Percentiles rank a stretch among this genome's conserved stretches.
Conservation (phyloP, 2,113 vertebrate species). For the Dasyornis broadbenti region DNA sequence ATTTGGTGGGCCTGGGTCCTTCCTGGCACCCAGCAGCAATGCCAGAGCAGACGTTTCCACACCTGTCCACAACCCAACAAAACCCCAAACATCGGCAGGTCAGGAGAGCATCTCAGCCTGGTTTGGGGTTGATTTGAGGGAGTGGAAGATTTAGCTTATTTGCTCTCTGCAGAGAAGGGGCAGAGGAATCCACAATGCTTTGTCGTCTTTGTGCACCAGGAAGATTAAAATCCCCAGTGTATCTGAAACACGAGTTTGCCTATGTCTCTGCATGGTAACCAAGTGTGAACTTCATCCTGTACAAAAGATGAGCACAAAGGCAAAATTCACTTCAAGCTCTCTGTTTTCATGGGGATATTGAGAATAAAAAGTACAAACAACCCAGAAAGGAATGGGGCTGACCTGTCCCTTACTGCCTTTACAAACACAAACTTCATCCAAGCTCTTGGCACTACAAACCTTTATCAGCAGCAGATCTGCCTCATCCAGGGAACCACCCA, state of each 20-base stretch:
- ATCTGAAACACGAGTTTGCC: rapidly evolving
- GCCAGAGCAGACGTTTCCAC: not conserved
- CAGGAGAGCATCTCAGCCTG: not conserved
- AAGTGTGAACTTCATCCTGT: not conserved
- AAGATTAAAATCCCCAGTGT: not conserved
- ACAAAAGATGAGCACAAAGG: not conserved
- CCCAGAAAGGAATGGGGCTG: not conserved
- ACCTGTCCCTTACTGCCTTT: not conserved
- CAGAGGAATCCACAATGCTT: not conserved
- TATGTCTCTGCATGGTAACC: not conserved
- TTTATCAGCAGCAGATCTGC: not conserved
- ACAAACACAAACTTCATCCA: not conserved
- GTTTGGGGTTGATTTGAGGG: not conserved
- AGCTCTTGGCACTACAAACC: not conserved
- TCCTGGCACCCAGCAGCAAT: not conserved
- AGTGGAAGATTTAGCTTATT: not conserved
- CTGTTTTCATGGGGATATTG: not conserved
- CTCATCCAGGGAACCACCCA: not conserved
- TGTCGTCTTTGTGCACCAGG: not conserved
- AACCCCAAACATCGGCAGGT: not conserved
- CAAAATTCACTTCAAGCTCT: not conserved
- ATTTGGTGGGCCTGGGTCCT: not conserved
- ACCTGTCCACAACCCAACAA: not conserved
- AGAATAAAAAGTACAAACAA: not conserved
- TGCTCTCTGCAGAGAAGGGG: not conserved